Evolutionary conservation across 2,113 vertebrate genomes (phyloP).

Genomic region (Myiopsitta monachus): DNA sequence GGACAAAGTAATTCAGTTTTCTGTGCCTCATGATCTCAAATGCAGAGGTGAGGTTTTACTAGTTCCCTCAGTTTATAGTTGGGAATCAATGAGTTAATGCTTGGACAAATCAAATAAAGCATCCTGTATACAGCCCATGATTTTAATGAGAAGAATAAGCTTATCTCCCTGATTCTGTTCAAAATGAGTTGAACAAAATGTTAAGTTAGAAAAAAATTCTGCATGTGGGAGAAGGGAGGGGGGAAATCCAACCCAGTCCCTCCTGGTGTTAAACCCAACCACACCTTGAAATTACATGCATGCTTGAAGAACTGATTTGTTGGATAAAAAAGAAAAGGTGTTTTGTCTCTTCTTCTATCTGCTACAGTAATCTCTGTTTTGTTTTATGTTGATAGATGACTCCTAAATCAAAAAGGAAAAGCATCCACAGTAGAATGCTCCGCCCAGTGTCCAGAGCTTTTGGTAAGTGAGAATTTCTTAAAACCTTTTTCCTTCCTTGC

Average conservation of each 20-base stretch:
- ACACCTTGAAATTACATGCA: background rate
- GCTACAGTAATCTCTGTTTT: background rate
- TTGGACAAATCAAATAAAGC: background rate
- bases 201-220: background rate
- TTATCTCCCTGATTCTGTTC: background rate
- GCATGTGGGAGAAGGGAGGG: background rate
- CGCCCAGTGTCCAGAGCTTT: slow-evolving; percentile 95
- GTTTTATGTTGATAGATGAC: slow-evolving; percentile 86
- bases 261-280: background rate
- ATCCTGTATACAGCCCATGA: background rate
- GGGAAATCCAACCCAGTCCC: background rate
- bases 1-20: background rate
- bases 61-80: background rate
- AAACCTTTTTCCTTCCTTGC: background rate
- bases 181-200: background rate
- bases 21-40: background rate
- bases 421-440: slow-evolving; percentile 97
- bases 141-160: background rate
- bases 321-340: background rate
- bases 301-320: background rate
- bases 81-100: background rate
- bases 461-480: slow-evolving; percentile 75
- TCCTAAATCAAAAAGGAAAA: slow-evolving; percentile 97
- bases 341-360: background rate
- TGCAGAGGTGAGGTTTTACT: background rate